Base-by-base conservation (phyloP, 2,888 invertebrate species). In the Eupeodes latifasciatus region DNA sequence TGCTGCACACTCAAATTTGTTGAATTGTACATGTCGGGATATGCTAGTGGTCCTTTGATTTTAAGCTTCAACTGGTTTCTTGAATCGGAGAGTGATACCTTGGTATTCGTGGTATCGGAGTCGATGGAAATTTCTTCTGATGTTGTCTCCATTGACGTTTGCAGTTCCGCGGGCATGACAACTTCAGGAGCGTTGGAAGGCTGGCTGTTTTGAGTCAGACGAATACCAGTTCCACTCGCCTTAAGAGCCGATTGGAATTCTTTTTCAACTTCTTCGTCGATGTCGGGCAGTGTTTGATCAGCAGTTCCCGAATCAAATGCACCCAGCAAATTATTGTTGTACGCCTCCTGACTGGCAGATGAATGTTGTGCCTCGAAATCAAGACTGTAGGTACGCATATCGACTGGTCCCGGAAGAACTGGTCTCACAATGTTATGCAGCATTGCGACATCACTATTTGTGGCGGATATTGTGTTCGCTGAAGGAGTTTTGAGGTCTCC, bases 41-140 rank as follows among this genome's bases (percentile, higher is more conserved):
- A 97, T 85, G 97, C 95, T 91, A 97, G 96, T 0, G 98, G 98
- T 4, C 98, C 98, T 92, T 98, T 98, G 89, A 98, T 98, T 93
- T 98, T 98, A 0, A 98, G 96, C 92, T 98, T 98, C 5, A 98
- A 94, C 92, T 98, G 98, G 93, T 97, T 97, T 47, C 97, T 95
- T 0, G 97, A 96, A 93, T 97, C 97, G 0, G 96, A 96, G 1
- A 97, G 94, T 1, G 97, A 96, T 0, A 96, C 96, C 92, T 97
- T 97, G 4, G 96, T 96, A 81, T 94, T 94, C 1, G 94, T 93
- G n/a, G 93, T 93, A 78, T 94, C 94, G 0, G 93, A 93, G 84
- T 94, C 94, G 34, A 94, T 93, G 16, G 94, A 93, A 7, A 93
- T 93, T 76, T 94, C 94, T 61, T 94, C 93, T 0, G 94, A 93